These are phyloP conservation scores for Porites divaricata DNA, from an alignment of 92 coral and sea anemone species.

Conservation along the genomic window DNA sequence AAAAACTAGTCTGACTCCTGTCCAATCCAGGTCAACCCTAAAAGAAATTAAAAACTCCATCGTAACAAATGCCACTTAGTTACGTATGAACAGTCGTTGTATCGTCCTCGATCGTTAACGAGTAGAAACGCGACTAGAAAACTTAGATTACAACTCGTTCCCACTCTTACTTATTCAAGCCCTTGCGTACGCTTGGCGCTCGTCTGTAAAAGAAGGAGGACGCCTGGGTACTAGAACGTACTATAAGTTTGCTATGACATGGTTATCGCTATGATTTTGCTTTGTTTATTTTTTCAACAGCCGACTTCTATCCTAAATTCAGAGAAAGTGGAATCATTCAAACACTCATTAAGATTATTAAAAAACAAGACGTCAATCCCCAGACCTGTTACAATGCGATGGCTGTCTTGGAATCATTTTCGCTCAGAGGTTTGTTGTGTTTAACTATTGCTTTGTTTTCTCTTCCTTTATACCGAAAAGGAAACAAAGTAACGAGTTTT, in stretches of 20 bases:
- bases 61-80: too few species aligned
- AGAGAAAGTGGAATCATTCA: slow-evolving; percentile 84
- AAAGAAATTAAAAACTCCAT: too few species aligned
- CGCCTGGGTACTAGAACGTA: not conserved
- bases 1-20: too few species aligned
- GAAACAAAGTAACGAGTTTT: not conserved
- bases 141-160: too few species aligned
- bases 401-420: slow-evolving; percentile 90
- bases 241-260: not conserved
- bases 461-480: not conserved
- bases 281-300: slow-evolving; percentile 46
- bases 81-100: too few species aligned
- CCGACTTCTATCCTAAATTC: slow-evolving; percentile 78
- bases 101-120: too few species aligned
- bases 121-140: too few species aligned
- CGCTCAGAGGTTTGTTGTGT: slow-evolving; percentile 61
- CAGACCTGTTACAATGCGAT: slow-evolving; percentile 94
- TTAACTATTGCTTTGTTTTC: not conserved
- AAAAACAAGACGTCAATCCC: slow-evolving; percentile 64
- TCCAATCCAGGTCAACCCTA: too few species aligned
- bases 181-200: not conserved
- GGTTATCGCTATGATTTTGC: not conserved
- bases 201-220: not conserved
- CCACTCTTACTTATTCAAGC: not conserved
- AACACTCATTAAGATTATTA: slow-evolving; percentile 65